Base-by-base conservation (phyloP, 2,797 vertebrate genomes). In the Clarias fuscus region DNA sequence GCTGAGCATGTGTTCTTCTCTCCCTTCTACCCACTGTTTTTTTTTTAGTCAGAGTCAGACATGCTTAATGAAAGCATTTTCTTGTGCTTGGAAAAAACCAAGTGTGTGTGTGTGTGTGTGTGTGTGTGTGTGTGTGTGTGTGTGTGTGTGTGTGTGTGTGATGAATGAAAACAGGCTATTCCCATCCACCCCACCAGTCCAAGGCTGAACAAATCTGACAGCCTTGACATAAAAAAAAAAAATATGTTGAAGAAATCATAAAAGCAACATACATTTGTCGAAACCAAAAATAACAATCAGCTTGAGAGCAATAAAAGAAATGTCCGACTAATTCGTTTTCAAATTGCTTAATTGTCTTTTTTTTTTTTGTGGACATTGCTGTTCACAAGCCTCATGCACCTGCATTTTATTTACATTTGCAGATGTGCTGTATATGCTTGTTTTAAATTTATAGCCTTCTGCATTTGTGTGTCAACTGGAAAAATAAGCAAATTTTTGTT, bases 191-290 rank as follows among this genome's bases (percentile, higher is more conserved):
- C 33, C 56, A 13, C 18, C 17, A 84, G 58, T 73, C 79, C 86
- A 87, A 87, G 86, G 86, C 82, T 84, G 61, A 58, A 53, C 37
- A 43, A 40, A 77, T n/a, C 24, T 5, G 7, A 81, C 64, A 88
- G 61, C 86, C 85, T 89, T 90, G 88, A 89, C 43, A 85, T 80
- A 82, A 70, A 59, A 82, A 82, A 30, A 33, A 37, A 87, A 87
- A 76, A 84, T 86, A 86, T 82, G 62, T 86, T 87, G 33, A 48
- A 80, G 1, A 40, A 61, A 72, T 85, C 37, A 65, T 24, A 85
- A 88, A n/a, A 85, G 68, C 64, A 68, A 59, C 64, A 59, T 82
- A 72, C 43, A 33, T 77, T 87, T 72, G 58, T 78, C 58, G 27
- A 65, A 58, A 62, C 33, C n/a, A 82, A 81, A 15, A 70, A 77